Evolutionary conservation across 1,140 invertebrate species (phyloP).

Genomic region (Gryon sp.): DNA sequence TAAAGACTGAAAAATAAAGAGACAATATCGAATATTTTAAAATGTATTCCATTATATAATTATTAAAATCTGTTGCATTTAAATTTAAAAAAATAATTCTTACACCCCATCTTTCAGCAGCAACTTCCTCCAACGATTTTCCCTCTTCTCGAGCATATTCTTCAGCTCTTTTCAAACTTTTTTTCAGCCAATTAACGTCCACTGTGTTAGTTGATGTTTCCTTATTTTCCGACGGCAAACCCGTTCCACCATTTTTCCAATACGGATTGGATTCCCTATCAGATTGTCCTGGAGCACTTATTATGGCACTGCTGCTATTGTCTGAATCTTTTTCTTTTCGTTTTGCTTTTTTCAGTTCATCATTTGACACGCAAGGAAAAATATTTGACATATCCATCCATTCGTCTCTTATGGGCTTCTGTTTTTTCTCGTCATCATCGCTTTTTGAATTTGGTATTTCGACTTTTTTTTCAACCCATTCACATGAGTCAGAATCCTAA

Average conservation of each 20-base stretch:
- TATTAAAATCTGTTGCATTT: slow-evolving; percentile 11
- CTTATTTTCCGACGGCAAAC: slow-evolving; percentile 81
- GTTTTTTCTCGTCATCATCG: slow-evolving; percentile 57
- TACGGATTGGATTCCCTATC: slow-evolving; percentile 93
- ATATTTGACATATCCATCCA: slow-evolving; percentile 78
- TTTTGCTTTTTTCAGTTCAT: slow-evolving; percentile 74
- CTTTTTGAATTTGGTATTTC: slow-evolving; percentile 14
- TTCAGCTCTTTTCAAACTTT: slow-evolving; percentile 80
- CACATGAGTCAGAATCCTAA: slow-evolving; percentile 67
- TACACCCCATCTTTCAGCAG: slow-evolving; percentile 84
- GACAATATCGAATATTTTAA: slow-evolving; percentile 10
- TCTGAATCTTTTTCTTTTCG: slow-evolving; percentile 75
- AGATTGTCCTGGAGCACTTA: slow-evolving; percentile 86
- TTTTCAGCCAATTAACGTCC: slow-evolving; percentile 81
- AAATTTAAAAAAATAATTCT: slow-evolving; percentile 1
- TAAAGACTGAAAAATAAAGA: slow-evolving; percentile 78
- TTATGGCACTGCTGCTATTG: slow-evolving; percentile 77
- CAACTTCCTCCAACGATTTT: slow-evolving; percentile 82
- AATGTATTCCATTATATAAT: too few species aligned
- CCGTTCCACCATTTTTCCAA: slow-evolving; percentile 93
- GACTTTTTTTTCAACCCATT: slow-evolving; percentile 81
- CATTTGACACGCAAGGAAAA: slow-evolving; percentile 73
- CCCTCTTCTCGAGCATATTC: slow-evolving; percentile 82
- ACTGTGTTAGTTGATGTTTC: slow-evolving; percentile 66
- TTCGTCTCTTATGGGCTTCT: slow-evolving; percentile 70